Evolutionary conservation across 2,797 vertebrate species (phyloP).

Genomic region (Myoxocephalus aenaeus): DNA sequence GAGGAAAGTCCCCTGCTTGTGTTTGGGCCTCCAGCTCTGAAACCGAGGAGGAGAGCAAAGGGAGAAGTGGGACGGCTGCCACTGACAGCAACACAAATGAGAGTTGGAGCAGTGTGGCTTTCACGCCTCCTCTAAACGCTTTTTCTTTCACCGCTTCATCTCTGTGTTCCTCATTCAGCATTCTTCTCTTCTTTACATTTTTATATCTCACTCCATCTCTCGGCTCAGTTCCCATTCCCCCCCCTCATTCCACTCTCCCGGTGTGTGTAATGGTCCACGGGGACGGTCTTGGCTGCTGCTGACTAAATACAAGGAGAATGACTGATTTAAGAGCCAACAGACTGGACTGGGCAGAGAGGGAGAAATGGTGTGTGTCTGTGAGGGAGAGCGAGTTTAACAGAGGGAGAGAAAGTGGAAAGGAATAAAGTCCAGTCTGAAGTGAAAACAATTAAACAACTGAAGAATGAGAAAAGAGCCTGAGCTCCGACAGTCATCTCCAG

Average conservation of each 20-base stretch:
- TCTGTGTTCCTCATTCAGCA: conserved; percentile 46
- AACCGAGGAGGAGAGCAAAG: conserved; percentile 30
- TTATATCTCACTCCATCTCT: conserved; percentile 55
- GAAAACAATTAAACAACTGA: conserved; percentile 46
- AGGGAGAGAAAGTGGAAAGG: conserved; percentile 2
- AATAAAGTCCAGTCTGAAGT: conserved; percentile 16
- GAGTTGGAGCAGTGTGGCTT: conserved; percentile 26
- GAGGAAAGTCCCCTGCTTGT: conserved; percentile 73
- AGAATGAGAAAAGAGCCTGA: conserved; percentile 24
- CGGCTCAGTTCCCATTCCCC: conserved; percentile 25
- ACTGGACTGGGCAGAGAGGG: conserved; percentile 42
- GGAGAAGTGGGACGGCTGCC: conserved; percentile 43
- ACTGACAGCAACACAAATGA: conserved; percentile 36
- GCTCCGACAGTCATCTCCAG: conserved; percentile 28
- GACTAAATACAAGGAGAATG: conserved; percentile 64
- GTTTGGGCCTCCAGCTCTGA: conserved; percentile 47
- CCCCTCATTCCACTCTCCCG: conserved; percentile 25
- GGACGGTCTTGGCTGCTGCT: conserved; percentile 67
- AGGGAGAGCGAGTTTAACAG: neutral
- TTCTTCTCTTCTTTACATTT: conserved; percentile 43
- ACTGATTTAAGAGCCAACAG: conserved; percentile 60
- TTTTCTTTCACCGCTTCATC: conserved; percentile 32
- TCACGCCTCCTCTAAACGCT: conserved; percentile 15
- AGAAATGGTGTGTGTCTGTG: conserved; percentile 31
- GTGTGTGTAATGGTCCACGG: conserved; percentile 64